phyloP scores from a whole-genome alignment of 2,113 vertebrate genomes.

The Dolichotis patagonum region DNA sequence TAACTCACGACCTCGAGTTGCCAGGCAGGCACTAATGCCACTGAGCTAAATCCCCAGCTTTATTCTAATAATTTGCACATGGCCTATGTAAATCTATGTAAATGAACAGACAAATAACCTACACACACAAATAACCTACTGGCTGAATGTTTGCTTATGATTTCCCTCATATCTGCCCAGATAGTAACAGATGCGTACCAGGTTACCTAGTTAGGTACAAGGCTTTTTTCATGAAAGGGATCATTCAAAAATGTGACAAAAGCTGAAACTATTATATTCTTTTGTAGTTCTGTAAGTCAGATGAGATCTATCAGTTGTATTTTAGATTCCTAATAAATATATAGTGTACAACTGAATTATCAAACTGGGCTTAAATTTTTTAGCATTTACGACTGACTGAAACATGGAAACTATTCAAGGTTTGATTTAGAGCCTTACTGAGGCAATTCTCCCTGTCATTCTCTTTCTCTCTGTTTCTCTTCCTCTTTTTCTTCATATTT shows the following conservation, averaged over 20 bases:
- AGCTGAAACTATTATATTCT: not conserved
- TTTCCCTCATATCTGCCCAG: not conserved
- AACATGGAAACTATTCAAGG: not conserved
- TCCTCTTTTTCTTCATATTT: not conserved
- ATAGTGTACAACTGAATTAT: not conserved
- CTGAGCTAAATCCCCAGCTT: no score
- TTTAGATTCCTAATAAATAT: not conserved
- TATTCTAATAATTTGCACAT: not conserved
- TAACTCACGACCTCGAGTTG: no score
- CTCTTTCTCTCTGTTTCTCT: not conserved
- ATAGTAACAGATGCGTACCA: not conserved
- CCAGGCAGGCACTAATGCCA: no score
- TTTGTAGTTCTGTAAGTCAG: not conserved
- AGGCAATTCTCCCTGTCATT: not conserved
- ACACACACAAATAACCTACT: fast-evolving
- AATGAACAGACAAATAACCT: not conserved
- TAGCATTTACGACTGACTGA: not conserved
- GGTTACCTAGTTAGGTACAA: not conserved
- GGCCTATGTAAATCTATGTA: no score
- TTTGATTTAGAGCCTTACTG: not conserved
- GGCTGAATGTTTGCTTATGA: not conserved
- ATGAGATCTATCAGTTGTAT: not conserved
- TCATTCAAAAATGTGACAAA: not conserved
- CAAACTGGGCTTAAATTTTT: not conserved
- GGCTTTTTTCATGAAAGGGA: not conserved